Base-by-base conservation (phyloP, 2,113 vertebrate species). In the Centropus bengalensis region DNA sequence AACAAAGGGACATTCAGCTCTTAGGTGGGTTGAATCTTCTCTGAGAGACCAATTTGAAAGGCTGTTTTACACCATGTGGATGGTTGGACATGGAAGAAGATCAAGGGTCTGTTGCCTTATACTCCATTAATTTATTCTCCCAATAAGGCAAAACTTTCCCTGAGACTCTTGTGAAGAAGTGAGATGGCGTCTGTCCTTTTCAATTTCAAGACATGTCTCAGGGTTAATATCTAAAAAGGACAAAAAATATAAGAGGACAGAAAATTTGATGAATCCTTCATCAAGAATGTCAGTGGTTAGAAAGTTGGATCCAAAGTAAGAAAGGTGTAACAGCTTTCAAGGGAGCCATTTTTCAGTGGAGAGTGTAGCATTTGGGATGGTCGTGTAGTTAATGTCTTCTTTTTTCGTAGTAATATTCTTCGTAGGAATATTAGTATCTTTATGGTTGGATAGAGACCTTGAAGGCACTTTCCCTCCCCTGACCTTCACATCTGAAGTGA, bases 331-430 rank as follows among this genome's bases (percentile, higher is more conserved):
- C 60, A 78, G 56, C 73, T 60, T 91, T 81, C 76, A 67, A 86
- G 85, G 82, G 94, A 96, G 47, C 23, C 19, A 83, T 96, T 96
- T 94, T 91, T 93, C 82, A 77, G 63, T 63, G 32, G 49, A 60
- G 64, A 88, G 78, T 60, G 60, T 58, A 78, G n/a, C 69, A 69
- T 88, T 68, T 86, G 60, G 51, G 66, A 60, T 67, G 36, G 68
- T 19, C 36, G 24, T 56, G 40, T 28, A 84, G 73, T 55, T 71
- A 52, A 81, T 83, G 40, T 81, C 71, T 89, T 64, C 64, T 78
- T 74, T 21, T 90, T 90, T 40, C 90, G 82, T 47, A 86, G 22
- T 74, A 87, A 88, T 85, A 54, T 44, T 71, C 90, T 93, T 90
- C 36, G 54, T 33, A 75, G 21, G 45, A 89, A 68, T 90, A 90